Evolutionary conservation across 2,797 vertebrate species (phyloP).

Genomic region (Sebastes trivittatus): DNA sequence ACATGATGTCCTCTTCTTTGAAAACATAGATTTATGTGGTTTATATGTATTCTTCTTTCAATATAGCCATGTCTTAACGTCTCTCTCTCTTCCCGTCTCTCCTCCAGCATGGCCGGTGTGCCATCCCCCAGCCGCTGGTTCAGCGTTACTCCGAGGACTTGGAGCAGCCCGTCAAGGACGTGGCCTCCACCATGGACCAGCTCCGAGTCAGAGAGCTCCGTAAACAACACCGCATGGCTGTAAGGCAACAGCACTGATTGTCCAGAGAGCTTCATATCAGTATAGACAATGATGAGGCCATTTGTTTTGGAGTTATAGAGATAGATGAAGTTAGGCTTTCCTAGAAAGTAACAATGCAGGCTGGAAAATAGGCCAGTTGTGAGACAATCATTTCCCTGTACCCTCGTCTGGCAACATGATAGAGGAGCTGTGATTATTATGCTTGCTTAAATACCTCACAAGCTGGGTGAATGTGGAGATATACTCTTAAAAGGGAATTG

Average conservation of each 20-base stretch:
- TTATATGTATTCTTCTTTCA: not conserved
- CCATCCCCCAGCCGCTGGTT: constrained; percentile 91
- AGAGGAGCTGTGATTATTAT: too few relatives aligned
- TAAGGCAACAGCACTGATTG: constrained; percentile 74
- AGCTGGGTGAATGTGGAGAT: too few relatives aligned
- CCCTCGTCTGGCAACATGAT: not conserved
- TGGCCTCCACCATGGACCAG: constrained; percentile 91
- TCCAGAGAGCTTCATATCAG: not conserved
- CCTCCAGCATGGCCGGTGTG: constrained; percentile 94
- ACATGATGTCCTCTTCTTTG: not conserved
- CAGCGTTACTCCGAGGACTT: constrained; percentile 95
- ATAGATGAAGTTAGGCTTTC: not conserved
- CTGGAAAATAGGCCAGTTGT: not conserved
- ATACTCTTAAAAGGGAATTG: too few relatives aligned
- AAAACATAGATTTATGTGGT: not conserved
- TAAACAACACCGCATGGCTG: constrained; percentile 98
- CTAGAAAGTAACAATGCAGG: not conserved
- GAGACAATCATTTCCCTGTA: not conserved
- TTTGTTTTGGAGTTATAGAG: not conserved
- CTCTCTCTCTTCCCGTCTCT: not conserved
- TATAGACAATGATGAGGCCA: not conserved
- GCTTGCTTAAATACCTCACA: too few relatives aligned
- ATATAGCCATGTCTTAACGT: not conserved
- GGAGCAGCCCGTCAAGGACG: constrained; percentile 88
- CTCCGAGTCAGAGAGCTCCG: constrained; percentile 93